Evolutionary conservation across 2,888 invertebrate species (phyloP).

Genomic region (Lithodes maja): DNA sequence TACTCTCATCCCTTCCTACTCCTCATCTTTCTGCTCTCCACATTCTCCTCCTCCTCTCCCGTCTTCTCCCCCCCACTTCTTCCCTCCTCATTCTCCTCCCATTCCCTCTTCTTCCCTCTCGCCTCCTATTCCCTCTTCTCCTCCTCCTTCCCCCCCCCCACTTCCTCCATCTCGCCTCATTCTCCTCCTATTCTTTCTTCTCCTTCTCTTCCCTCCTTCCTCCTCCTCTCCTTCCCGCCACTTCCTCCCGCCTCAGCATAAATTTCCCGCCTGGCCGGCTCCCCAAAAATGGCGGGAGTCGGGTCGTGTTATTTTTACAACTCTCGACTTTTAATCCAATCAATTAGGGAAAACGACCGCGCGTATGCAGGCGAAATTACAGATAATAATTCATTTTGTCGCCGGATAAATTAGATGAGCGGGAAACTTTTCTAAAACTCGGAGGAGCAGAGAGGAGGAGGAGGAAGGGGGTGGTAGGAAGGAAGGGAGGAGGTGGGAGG

Average conservation of each 20-base stretch:
- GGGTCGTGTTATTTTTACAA: background rate
- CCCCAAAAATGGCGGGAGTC: slow-evolving; percentile 49
- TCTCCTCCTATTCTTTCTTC: background rate
- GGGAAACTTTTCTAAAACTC: background rate
- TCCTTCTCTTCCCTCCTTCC: slow-evolving; percentile 19
- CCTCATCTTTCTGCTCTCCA: background rate
- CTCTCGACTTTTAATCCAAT: slow-evolving; percentile 48
- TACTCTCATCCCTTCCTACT: no score
- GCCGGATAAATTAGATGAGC: slow-evolving; percentile 58
- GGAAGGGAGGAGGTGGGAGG: background rate
- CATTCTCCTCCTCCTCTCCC: background rate
- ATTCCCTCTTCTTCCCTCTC: slow-evolving; percentile 11
- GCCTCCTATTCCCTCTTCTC: background rate
- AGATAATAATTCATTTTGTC: slow-evolving; percentile 62
- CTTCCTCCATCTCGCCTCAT: background rate
- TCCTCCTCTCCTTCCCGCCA: slow-evolving; percentile 7
- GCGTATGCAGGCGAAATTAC: slow-evolving; percentile 61
- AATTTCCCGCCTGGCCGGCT: slow-evolving; percentile 49
- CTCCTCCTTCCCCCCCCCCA: background rate
- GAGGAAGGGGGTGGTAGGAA: background rate
- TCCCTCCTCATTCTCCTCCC: background rate
- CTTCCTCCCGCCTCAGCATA: slow-evolving; percentile 35
- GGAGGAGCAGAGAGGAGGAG: background rate
- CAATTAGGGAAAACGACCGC: slow-evolving; percentile 59
- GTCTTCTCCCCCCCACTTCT: background rate